Evolutionary conservation across 2,797 vertebrate species (phyloP), one percentile per base, ranked within the genome.

Genomic region (Coendou prehensilis): DNA sequence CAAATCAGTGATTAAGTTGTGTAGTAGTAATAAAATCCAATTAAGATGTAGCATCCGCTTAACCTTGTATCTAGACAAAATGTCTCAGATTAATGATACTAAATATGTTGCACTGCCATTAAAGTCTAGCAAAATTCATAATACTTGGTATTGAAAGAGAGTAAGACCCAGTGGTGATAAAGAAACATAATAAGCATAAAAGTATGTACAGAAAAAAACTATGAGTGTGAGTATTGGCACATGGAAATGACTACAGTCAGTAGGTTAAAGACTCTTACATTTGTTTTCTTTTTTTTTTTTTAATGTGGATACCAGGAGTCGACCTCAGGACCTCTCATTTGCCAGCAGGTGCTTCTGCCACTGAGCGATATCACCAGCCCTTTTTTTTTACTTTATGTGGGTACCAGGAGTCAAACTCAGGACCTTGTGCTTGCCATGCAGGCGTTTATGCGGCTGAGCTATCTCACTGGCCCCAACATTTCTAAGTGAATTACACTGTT

Each of bases 61-160:
- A 88, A 73, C 33, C n/a, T 94, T 50, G 8, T 37, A 63, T 80
- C 63, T 85, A 50, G 85, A 76, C 26, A 52, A 89, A 87, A 92
- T 87, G 41, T 89, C 91, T 87, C 17, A 61, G 54, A 67, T 94
- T 89, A 91, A 76, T 89, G 37, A 85, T 57, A 50, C 9, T 81
- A 75, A 85, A 37, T 69, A 8, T 85, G 14, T 67, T 59, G 3
- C 17, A 91, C 50, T 93, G 18, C 45, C 52, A 71, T 69, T 86
- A 80, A 85, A 83, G 33, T 82, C 63, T 71, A 69, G 1, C 73
- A 79, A 91, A 75, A 22, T 80, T 95, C 63, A n/a, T 28, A 83
- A 41, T 47, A 82, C 45, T 75, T 84, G 13, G 6, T 26, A 84
- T 69, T 97, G 71, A 93, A 80, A 86, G 13, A 59, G 67, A 69